Percentiles rank a stretch among this genome's conserved stretches.
phyloP scores from a whole-genome alignment of 1,140 invertebrate genomes.

The Drusus annulatus region DNA sequence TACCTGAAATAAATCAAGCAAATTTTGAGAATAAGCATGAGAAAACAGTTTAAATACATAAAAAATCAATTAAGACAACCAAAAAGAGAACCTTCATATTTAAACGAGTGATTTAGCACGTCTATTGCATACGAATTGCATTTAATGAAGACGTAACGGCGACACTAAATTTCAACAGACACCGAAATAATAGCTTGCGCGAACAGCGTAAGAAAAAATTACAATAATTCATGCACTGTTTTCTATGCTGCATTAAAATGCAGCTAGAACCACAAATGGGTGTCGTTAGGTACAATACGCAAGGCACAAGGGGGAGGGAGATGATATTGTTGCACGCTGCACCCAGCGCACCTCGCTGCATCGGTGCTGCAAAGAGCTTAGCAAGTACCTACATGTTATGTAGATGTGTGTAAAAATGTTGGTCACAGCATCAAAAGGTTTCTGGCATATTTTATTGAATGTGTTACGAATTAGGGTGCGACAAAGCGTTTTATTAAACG shows the following conservation, averaged over 20 bases:
- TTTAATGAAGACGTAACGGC: constrained; percentile 32
- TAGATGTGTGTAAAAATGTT: neutral
- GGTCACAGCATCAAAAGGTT: neutral
- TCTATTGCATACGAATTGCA: constrained; percentile 8
- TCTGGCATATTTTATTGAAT: constrained; percentile 37
- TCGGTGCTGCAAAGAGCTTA: constrained; percentile 8
- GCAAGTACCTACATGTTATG: neutral
- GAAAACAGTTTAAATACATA: neutral
- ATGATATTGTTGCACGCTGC: neutral
- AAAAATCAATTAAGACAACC: neutral
- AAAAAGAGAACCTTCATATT: neutral
- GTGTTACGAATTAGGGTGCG: constrained; percentile 18
- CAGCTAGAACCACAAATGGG: neutral
- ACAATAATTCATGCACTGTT: constrained; percentile 47
- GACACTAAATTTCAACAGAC: constrained; percentile 7
- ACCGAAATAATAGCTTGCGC: constrained; percentile 12
- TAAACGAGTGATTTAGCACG: neutral
- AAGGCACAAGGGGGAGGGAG: neutral
- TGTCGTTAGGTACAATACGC: neutral
- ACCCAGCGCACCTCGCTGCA: neutral
- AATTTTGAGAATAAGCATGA: neutral
- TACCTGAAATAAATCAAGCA: neutral
- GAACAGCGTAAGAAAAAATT: constrained; percentile 40
- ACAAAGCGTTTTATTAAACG: constrained; percentile 12
- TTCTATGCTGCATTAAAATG: constrained; percentile 45